phyloP scores from a whole-genome alignment of 2,797 vertebrate species.

The Pseudochromis fuscus region DNA sequence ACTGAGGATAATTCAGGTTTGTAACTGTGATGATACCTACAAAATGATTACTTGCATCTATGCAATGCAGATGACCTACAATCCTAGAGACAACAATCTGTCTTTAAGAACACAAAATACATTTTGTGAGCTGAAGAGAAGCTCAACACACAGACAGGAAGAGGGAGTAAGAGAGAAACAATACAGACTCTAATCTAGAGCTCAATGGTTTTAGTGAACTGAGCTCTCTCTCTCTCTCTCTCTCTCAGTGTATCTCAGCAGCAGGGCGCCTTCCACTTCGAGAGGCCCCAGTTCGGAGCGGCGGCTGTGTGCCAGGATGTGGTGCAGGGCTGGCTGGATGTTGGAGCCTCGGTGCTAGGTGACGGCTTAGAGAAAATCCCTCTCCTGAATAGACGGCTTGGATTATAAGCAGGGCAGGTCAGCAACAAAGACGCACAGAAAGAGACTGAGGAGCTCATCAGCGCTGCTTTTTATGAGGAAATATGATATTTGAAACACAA shows the following conservation, averaged over 20 bases:
- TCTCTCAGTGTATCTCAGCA: slow-evolving; percentile 53
- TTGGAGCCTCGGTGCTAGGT: slow-evolving; percentile 65
- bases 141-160: slow-evolving; percentile 16
- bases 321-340: slow-evolving; percentile 56
- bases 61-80: neutral
- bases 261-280: slow-evolving; percentile 60
- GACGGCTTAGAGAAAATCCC: slow-evolving; percentile 79
- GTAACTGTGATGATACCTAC: neutral
- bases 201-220: slow-evolving; percentile 52
- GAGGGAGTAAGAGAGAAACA: slow-evolving; percentile 34
- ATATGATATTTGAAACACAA: slow-evolving; percentile 49
- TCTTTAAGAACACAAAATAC: slow-evolving; percentile 12
- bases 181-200: slow-evolving; percentile 46
- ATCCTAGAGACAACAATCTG: neutral
- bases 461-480: slow-evolving; percentile 21
- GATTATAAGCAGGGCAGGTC: slow-evolving; percentile 69
- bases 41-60: slow-evolving; percentile 8
- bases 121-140: slow-evolving; percentile 10
- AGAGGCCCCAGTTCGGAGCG: slow-evolving; percentile 53
- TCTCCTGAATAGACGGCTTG: slow-evolving; percentile 71
- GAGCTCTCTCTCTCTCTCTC: slow-evolving; percentile 29
- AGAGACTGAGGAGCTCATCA: slow-evolving; percentile 40
- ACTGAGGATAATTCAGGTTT: slow-evolving; percentile 1
- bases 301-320: slow-evolving; percentile 68
- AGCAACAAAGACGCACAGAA: slow-evolving; percentile 33